These are phyloP conservation scores for Dreissena rostriformis DNA, from an alignment of 1,140 invertebrate genomes.

Conservation along the genomic window DNA sequence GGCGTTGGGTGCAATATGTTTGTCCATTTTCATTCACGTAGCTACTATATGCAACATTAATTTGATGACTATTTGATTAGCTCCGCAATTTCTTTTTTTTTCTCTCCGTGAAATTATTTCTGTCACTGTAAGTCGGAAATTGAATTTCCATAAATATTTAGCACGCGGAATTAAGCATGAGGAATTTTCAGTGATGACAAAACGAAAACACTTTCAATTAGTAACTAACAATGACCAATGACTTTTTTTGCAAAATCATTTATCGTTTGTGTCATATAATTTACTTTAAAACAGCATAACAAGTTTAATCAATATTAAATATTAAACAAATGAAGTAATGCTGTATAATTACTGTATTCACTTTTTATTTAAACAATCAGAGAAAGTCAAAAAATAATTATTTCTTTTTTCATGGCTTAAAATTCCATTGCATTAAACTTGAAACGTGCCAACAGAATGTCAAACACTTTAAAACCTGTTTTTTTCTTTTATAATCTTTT, in stretches of 20 bases:
- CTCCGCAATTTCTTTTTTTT: neutral
- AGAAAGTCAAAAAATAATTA: neutral
- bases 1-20: slow-evolving; percentile 14
- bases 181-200: neutral
- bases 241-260: neutral
- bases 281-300: neutral
- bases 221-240: neutral
- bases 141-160: neutral
- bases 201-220: neutral
- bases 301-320: neutral
- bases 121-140: neutral
- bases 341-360: neutral
- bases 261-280: neutral
- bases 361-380: neutral
- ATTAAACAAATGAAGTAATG: neutral
- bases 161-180: neutral
- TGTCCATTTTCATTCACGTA: neutral
- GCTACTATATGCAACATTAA: neutral
- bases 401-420: neutral
- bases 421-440: neutral
- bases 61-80: slow-evolving; percentile 1
- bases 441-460: neutral
- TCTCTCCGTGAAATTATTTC: neutral
- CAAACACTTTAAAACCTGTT: neutral
- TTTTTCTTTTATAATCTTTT: neutral